These are phyloP conservation scores for Siniperca chuatsi DNA, from an alignment of 2,113 vertebrate genomes.

Conservation along the genomic window DNA sequence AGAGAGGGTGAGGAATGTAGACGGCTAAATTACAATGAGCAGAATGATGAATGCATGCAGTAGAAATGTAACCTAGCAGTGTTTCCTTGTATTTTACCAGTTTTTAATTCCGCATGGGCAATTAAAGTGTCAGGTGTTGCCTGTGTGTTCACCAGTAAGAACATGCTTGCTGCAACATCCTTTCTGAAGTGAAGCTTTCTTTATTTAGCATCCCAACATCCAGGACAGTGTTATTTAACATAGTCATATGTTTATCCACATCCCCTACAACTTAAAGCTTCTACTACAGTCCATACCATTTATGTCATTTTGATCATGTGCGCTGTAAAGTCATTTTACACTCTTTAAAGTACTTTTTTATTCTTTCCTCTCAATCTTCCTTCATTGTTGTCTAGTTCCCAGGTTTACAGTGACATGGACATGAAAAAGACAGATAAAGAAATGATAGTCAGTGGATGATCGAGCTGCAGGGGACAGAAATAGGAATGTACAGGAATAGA, in stretches of 20 bases:
- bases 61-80: background rate
- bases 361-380: slow-evolving; percentile 3
- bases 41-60: background rate
- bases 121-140: background rate
- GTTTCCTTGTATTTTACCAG: background rate
- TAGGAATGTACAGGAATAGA: slow-evolving; percentile 29
- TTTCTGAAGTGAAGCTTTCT: background rate
- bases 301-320: slow-evolving; percentile 3
- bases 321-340: background rate
- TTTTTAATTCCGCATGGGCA: background rate
- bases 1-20: background rate
- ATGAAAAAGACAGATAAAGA: slow-evolving; percentile 26
- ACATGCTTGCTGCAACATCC: background rate
- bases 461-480: slow-evolving; percentile 14
- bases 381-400: background rate
- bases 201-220: background rate
- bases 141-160: background rate
- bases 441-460: slow-evolving; percentile 2
- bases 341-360: background rate
- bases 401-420: slow-evolving; percentile 17
- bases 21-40: background rate
- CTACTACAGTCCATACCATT: background rate
- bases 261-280: background rate
- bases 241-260: slow-evolving; percentile 1
- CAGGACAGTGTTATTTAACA: background rate